Conservation (phyloP, 1,140 invertebrate species). For the Callitettix versicolor region DNA sequence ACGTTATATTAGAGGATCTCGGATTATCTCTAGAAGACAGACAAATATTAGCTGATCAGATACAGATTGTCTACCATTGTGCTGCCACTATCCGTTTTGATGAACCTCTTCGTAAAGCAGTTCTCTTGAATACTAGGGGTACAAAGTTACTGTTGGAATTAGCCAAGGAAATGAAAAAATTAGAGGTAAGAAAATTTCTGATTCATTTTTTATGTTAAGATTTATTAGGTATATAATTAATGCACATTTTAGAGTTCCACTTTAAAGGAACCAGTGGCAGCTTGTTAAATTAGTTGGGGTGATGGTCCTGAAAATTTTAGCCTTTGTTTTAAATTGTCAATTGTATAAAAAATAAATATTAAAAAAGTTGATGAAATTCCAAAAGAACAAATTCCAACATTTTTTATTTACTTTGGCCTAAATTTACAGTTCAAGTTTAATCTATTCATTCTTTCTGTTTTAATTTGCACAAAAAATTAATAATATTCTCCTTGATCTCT, state of each 20-base stretch:
- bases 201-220: too few species aligned
- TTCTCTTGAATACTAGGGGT: slow-evolving; percentile 48
- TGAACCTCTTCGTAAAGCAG: slow-evolving; percentile 54
- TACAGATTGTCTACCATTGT: slow-evolving; percentile 57
- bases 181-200: slow-evolving; percentile 44
- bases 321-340: neutral
- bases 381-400: too few species aligned
- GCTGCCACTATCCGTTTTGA: slow-evolving; percentile 84
- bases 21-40: slow-evolving; percentile 61
- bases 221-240: neutral
- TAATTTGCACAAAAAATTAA: too few species aligned
- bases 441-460: too few species aligned
- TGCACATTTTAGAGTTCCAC: neutral
- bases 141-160: slow-evolving; percentile 46
- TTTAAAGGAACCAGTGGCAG: neutral
- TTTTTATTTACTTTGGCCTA: too few species aligned
- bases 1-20: slow-evolving; percentile 58
- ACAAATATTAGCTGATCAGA: slow-evolving; percentile 38
- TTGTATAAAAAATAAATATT: neutral
- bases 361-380: too few species aligned
- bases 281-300: neutral
- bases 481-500: too few species aligned
- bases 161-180: slow-evolving; percentile 48
- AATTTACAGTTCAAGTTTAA: too few species aligned
- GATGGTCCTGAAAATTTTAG: neutral